These are phyloP conservation scores for Drosophila saltans DNA, from an alignment of 1,140 invertebrate species.

Conservation along the genomic window DNA sequence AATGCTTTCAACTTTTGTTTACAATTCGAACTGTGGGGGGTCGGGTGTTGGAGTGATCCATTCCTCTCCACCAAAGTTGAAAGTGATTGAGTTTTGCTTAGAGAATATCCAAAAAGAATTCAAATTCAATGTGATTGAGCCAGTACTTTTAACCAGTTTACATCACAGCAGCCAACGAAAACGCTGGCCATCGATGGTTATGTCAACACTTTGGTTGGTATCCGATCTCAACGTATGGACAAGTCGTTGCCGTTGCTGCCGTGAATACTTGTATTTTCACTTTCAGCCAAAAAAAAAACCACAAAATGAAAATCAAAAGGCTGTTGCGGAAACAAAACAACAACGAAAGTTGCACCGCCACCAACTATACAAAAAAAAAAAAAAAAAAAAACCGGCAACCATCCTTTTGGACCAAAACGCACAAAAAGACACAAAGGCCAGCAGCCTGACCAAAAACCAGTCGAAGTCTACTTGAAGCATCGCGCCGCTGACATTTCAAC, in stretches of 20 bases:
- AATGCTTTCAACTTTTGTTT: slow-evolving; percentile 49
- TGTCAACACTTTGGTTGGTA: slow-evolving; percentile 54
- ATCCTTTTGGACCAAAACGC: slow-evolving; percentile 72
- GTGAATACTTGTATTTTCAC: slow-evolving; percentile 65
- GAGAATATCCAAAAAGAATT: slow-evolving; percentile 13
- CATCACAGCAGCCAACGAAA: slow-evolving; percentile 32
- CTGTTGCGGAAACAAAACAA: slow-evolving; percentile 75
- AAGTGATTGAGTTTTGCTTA: background rate
- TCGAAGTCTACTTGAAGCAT: slow-evolving; percentile 52
- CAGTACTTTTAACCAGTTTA: slow-evolving; percentile 54
- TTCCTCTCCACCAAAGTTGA: background rate
- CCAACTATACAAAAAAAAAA: background rate
- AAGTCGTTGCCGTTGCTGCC: slow-evolving; percentile 51
- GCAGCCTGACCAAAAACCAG: slow-evolving; percentile 56
- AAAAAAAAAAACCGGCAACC: slow-evolving; percentile 41
- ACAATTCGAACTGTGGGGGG: background rate
- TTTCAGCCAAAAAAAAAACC: slow-evolving; percentile 50
- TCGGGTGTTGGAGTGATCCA: too few species aligned
- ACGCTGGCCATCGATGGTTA: slow-evolving; percentile 49
- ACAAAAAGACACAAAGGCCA: slow-evolving; percentile 33
- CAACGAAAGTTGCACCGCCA: slow-evolving; percentile 66
- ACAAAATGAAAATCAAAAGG: slow-evolving; percentile 59
- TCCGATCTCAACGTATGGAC: slow-evolving; percentile 30
- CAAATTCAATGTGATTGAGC: slow-evolving; percentile 18
- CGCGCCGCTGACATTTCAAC: slow-evolving; percentile 58